Conservation (phyloP, 2,797 vertebrate species). For the Chloroceryle amazona region DNA sequence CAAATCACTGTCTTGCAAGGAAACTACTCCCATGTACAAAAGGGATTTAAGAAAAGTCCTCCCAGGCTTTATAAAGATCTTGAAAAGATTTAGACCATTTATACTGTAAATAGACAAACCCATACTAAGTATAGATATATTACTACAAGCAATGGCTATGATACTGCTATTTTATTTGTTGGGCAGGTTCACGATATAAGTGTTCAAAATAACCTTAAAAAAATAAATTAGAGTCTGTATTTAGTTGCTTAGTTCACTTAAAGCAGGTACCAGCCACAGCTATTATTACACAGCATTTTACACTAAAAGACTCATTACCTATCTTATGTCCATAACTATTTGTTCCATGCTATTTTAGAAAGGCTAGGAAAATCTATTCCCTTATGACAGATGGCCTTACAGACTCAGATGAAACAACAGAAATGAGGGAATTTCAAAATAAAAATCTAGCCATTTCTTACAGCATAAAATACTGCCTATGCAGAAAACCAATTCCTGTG, state of each 20-base stretch:
- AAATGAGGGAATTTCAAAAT: conserved; percentile 24
- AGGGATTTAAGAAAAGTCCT: background rate
- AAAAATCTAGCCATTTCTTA: background rate
- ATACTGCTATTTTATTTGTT: background rate
- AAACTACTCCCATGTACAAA: background rate
- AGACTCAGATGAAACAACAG: conserved; percentile 31
- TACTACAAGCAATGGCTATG: background rate
- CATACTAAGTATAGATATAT: background rate
- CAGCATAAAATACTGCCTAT: background rate
- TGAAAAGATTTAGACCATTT: background rate
- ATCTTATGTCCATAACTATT: conserved; percentile 24
- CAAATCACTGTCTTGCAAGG: background rate
- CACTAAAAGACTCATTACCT: conserved; percentile 8
- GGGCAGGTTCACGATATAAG: background rate
- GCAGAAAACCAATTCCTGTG: background rate
- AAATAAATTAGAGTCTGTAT: background rate
- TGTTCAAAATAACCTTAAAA: background rate
- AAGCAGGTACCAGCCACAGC: background rate
- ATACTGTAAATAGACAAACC: background rate
- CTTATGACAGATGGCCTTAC: conserved; percentile 48
- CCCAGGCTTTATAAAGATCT: background rate
- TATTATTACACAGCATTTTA: conserved; percentile 17
- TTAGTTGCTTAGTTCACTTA: background rate
- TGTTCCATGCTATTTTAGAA: conserved; percentile 47
- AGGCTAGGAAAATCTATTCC: conserved; percentile 12